Conservation (phyloP, 2,888 invertebrate genomes). For the Chaitophorus viminalis region DNA sequence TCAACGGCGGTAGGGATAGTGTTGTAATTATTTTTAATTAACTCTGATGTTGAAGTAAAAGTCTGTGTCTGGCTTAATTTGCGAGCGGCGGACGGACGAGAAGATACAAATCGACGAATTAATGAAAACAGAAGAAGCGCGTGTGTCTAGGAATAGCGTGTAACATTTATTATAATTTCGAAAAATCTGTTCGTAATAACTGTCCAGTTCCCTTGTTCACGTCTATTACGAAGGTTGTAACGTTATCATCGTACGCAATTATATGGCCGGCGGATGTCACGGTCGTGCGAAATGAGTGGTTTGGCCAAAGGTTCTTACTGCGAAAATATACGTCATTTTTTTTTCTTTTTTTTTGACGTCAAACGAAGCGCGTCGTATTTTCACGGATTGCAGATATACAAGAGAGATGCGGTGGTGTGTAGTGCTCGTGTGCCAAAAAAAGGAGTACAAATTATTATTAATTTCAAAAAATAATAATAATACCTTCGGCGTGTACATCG, state of each 20-base stretch:
- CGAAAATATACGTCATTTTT: slow-evolving; percentile 28
- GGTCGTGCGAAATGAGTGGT: slow-evolving; percentile 46
- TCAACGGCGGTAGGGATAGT: neutral
- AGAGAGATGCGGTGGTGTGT: neutral
- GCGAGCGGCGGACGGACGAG: neutral
- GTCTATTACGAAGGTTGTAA: slow-evolving; percentile 51
- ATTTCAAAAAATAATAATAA: neutral
- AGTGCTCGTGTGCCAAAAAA: neutral
- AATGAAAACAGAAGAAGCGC: neutral
- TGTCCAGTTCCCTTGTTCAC: slow-evolving; percentile 33
- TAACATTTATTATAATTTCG: neutral
- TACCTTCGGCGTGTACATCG: neutral
- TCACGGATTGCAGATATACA: neutral
- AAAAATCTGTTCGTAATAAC: slow-evolving; percentile 32
- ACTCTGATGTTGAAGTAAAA: neutral
- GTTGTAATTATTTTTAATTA: neutral
- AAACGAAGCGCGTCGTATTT: slow-evolving; percentile 34
- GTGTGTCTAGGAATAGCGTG: slow-evolving; percentile 23
- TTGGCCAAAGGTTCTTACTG: slow-evolving; percentile 40
- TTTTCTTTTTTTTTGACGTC: slow-evolving; percentile 48
- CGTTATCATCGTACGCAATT: slow-evolving; percentile 42
- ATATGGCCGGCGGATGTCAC: slow-evolving; percentile 38
- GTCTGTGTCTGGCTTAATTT: neutral
- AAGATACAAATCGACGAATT: neutral
- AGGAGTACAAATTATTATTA: neutral